Conservation (phyloP, 2,888 invertebrate genomes). For the Clistopyga incitator region DNA sequence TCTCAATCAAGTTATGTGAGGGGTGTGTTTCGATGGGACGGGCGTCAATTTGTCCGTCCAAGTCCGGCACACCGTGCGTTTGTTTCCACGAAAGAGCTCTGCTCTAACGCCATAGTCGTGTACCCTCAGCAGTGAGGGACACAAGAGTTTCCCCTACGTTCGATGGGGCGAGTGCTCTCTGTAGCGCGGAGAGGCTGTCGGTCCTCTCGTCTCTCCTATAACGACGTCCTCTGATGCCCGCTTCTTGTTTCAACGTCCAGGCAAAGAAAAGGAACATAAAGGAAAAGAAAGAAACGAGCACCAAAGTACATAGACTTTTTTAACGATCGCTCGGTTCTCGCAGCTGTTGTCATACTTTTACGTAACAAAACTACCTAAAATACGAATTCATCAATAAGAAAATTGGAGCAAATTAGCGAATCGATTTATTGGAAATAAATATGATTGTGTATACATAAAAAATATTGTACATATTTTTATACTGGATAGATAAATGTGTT, state of each 20-base stretch:
- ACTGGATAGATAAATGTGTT: not conserved
- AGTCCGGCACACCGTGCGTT: slow-evolving; percentile 73
- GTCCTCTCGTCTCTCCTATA: slow-evolving; percentile 70
- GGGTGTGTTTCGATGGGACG: slow-evolving; percentile 6
- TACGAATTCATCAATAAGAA: not conserved
- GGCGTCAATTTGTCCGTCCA: slow-evolving; percentile 78
- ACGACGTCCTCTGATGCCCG: slow-evolving; percentile 80
- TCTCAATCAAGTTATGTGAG: slow-evolving; percentile 4
- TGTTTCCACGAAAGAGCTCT: slow-evolving; percentile 79
- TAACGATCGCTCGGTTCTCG: slow-evolving; percentile 46
- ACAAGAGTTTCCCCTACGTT: slow-evolving; percentile 74
- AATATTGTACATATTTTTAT: too few relatives aligned
- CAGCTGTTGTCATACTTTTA: slow-evolving; percentile 51
- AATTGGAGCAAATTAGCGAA: not conserved
- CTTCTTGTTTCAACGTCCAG: slow-evolving; percentile 80
- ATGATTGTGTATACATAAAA: too few relatives aligned
- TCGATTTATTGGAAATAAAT: not conserved
- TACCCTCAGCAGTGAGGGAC: slow-evolving; percentile 68
- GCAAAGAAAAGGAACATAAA: slow-evolving; percentile 70
- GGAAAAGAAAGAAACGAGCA: slow-evolving; percentile 69
- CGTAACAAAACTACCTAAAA: slow-evolving; percentile 16
- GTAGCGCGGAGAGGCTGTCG: slow-evolving; percentile 71
- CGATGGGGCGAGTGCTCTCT: slow-evolving; percentile 47
- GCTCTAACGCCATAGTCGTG: slow-evolving; percentile 65
- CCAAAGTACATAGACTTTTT: slow-evolving; percentile 36